These are phyloP conservation scores for Acomys russatus DNA, from an alignment of 2,797 vertebrate genomes.

Conservation along the genomic window DNA sequence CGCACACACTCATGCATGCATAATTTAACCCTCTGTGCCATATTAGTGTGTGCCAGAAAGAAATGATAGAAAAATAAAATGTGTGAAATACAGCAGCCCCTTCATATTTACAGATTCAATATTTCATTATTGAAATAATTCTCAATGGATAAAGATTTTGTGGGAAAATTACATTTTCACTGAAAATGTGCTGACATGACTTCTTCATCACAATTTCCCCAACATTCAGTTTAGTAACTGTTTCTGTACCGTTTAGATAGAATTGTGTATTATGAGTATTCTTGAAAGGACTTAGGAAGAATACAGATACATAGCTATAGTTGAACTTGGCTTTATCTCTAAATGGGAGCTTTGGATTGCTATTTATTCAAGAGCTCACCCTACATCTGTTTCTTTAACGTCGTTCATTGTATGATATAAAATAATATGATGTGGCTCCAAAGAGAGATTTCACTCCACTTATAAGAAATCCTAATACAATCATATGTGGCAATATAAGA, in stretches of 20 bases:
- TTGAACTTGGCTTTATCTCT: neutral
- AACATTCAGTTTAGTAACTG: neutral
- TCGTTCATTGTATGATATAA: constrained; percentile 10
- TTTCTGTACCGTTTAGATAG: neutral
- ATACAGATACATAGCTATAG: neutral
- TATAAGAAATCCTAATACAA: neutral
- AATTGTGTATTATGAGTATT: neutral
- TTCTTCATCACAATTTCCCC: neutral
- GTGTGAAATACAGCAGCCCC: neutral
- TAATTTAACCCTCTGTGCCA: neutral
- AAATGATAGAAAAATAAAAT: neutral
- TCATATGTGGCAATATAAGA: neutral
- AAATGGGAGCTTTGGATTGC: neutral
- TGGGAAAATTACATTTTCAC: neutral
- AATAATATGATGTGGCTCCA: neutral
- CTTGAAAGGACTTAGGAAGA: neutral
- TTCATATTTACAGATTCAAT: neutral
- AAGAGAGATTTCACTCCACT: neutral
- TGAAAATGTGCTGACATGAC: neutral
- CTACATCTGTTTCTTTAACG: neutral
- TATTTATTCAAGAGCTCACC: neutral
- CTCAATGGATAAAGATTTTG: neutral
- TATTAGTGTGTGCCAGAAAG: neutral
- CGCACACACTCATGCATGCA: neutral
- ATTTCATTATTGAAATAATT: neutral